Conservation (phyloP, 2,888 invertebrate species). For the Andrena marginata region DNA sequence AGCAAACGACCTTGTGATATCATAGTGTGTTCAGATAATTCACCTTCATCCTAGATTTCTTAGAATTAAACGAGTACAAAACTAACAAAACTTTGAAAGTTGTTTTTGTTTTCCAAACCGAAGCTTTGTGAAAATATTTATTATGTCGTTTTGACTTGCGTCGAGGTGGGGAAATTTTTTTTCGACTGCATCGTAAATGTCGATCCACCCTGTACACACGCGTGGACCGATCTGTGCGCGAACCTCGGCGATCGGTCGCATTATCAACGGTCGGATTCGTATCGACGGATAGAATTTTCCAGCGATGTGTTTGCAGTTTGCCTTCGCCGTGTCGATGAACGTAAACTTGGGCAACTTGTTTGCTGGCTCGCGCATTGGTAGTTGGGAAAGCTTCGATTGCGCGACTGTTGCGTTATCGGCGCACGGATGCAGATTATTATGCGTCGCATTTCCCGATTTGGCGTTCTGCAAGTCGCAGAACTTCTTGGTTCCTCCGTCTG, state of each 20-base stretch:
- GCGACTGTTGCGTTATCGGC: conserved; percentile 32
- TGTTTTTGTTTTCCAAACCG: no score
- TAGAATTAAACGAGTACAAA: no score
- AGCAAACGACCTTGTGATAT: no score
- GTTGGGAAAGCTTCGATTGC: conserved; percentile 11
- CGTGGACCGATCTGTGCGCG: neutral
- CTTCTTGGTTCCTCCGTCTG: neutral
- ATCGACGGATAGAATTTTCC: conserved; percentile 21
- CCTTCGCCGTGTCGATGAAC: conserved; percentile 6
- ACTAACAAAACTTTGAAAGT: no score
- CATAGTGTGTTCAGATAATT: no score
- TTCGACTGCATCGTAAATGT: neutral
- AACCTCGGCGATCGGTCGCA: neutral
- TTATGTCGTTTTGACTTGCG: no score
- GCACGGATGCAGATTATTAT: conserved; percentile 3
- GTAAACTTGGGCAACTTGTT: conserved; percentile 16
- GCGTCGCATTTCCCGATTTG: neutral
- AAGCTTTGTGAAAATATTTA: no score
- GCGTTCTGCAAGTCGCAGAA: neutral
- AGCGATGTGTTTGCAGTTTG: conserved; percentile 9
- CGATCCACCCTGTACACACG: neutral
- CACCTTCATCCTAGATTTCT: no score
- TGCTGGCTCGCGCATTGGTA: neutral
- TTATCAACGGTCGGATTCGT: conserved; percentile 10
- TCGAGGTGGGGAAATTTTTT: neutral